Conservation (phyloP, 1,140 invertebrate genomes). For the Drosophila insularis region DNA sequence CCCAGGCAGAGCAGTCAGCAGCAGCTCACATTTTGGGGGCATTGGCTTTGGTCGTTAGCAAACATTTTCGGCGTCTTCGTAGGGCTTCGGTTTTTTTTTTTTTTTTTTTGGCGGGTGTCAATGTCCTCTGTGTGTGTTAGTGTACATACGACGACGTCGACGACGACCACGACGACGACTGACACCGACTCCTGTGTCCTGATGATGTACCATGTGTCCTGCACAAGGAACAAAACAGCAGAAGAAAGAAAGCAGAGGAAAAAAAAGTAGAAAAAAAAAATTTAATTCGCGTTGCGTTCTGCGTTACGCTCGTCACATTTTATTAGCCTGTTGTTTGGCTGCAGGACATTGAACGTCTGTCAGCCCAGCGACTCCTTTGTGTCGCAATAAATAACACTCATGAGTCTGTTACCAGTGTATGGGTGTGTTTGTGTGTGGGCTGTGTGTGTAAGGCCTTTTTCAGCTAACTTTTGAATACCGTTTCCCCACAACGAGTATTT, state of each 20-base stretch:
- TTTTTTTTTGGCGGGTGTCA: slow-evolving; percentile 65
- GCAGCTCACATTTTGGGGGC: slow-evolving; percentile 43
- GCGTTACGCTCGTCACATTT: slow-evolving; percentile 78
- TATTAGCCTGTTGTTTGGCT: slow-evolving; percentile 74
- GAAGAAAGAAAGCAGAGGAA: background rate
- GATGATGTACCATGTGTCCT: slow-evolving; percentile 30
- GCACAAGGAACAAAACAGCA: slow-evolving; percentile 35
- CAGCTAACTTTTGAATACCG: slow-evolving; percentile 31
- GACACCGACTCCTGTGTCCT: background rate
- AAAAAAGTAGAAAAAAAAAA: slow-evolving; percentile 28
- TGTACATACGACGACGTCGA: background rate
- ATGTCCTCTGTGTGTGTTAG: slow-evolving; percentile 53
- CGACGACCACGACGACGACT: background rate
- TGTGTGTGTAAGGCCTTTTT: slow-evolving; percentile 28
- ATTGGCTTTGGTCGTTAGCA: slow-evolving; percentile 46
- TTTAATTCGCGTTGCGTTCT: slow-evolving; percentile 67
- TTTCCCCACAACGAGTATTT: background rate
- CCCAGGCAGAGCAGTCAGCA: slow-evolving; percentile 39
- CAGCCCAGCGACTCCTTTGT: slow-evolving; percentile 68
- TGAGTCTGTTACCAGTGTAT: slow-evolving; percentile 14
- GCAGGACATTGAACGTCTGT: slow-evolving; percentile 77
- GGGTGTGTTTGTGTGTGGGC: slow-evolving; percentile 13
- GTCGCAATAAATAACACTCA: slow-evolving; percentile 71
- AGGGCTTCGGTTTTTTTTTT: slow-evolving; percentile 46
- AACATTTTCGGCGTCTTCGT: slow-evolving; percentile 54